Conservation (phyloP, 2,888 invertebrate genomes). For the Aspidiotus rigidus region DNA sequence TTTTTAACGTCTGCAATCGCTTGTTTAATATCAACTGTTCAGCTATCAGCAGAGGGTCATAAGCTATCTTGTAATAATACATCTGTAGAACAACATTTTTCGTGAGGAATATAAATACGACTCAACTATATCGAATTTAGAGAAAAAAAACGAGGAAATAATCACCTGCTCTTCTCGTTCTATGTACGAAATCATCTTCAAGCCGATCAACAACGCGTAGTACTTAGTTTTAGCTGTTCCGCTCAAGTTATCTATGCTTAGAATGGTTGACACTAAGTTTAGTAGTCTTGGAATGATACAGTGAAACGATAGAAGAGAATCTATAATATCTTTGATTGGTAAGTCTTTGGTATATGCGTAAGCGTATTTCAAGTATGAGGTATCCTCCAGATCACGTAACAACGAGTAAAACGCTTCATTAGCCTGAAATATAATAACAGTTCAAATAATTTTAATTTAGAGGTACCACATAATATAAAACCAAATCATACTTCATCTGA, state of each 20-base stretch:
- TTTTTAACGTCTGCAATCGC: slow-evolving; percentile 57
- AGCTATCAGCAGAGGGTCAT: slow-evolving; percentile 61
- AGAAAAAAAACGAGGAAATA: too few species aligned
- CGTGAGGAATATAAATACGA: too few species aligned
- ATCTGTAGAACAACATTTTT: neutral
- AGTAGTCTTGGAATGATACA: slow-evolving; percentile 8
- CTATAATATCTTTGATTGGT: slow-evolving; percentile 7
- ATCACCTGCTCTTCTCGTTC: slow-evolving; percentile 16
- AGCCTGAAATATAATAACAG: slow-evolving; percentile 2
- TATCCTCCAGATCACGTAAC: slow-evolving; percentile 6
- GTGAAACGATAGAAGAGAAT: neutral
- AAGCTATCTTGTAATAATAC: slow-evolving; percentile 11
- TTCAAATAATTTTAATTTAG: neutral
- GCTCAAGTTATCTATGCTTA: slow-evolving; percentile 1
- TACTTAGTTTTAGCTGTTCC: neutral
- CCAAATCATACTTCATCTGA: slow-evolving; percentile 10
- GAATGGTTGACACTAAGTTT: slow-evolving; percentile 9
- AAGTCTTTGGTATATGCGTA: neutral
- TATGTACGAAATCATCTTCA: slow-evolving; percentile 16
- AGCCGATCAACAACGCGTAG: slow-evolving; percentile 8
- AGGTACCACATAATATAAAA: neutral
- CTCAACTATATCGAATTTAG: too few species aligned
- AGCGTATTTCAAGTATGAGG: slow-evolving; percentile 1
- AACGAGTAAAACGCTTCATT: slow-evolving; percentile 5
- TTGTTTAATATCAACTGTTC: slow-evolving; percentile 84